Evolutionary conservation across 2,797 vertebrate genomes (phyloP), one percentile per base, ranked within the genome.

Genomic region (Garrulus glandarius): DNA sequence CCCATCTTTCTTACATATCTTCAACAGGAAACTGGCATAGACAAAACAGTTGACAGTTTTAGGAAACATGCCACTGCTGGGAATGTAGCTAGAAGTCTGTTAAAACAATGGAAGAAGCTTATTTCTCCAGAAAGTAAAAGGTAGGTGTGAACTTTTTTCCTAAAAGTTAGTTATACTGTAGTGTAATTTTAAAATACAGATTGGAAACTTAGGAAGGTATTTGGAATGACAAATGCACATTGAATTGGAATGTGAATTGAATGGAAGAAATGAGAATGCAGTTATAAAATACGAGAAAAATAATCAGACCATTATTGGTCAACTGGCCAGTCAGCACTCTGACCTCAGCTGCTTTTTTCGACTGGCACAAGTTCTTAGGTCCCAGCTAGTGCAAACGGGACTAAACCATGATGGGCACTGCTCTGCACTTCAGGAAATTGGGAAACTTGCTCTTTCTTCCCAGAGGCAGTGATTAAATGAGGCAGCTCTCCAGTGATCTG

Each of bases 1-100:
- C 11, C 15, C 4, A 10, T 87, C 46, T 81, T 80, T 69, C 46
- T 95, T 90, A 29, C 5, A 4, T 74, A 0, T 95, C 69, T 71
- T 91, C 64, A 80, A 63, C 89, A 99, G 98, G 98, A 99, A 98
- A 99, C 98, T 55, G 98, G 98, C 93, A 98, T 99, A 85, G 98
- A 98, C 32, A 99, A 99, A 98, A 97, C 96, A 1, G 98, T 99
- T 18, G 98, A 99, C 82, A 96, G 98, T 75, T 98, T 99, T 72
- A 98, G 98, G 49, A 98, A 98, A 86, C 97, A 99, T 94, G 86
- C 91, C 53, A 92, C 95, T 71, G 98, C 97, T 53, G 98, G 99
- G 68, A 98, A 98, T 80, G 34, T 98, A 80, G 98, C 98, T 78
- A 99, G 98, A 95, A 95, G 89, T 8, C 96, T 98, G 56, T 98